Conservation (phyloP, 2,888 invertebrate species). For the Hanleya hanleyi region DNA sequence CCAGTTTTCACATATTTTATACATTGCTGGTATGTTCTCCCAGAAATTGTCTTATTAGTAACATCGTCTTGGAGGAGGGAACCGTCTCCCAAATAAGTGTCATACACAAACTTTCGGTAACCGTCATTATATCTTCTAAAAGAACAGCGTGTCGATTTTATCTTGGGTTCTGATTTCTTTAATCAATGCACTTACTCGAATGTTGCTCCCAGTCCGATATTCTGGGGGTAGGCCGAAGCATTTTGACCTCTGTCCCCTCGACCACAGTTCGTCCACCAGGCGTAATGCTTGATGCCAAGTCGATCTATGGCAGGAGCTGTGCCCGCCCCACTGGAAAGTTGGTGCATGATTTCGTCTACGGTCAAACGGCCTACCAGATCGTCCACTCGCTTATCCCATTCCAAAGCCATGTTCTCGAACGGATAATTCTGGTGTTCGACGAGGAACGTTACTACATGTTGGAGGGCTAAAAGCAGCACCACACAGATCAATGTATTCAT, state of each 20-base stretch:
- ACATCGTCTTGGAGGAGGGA: too few relatives aligned
- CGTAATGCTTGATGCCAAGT: slow-evolving; percentile 11
- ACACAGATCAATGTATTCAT: not conserved
- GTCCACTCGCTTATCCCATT: not conserved
- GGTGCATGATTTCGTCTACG: not conserved
- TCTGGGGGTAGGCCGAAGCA: slow-evolving; percentile 5
- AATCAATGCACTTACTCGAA: slow-evolving; percentile 14
- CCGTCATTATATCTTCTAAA: too few relatives aligned
- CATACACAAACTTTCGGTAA: too few relatives aligned
- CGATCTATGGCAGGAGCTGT: not conserved
- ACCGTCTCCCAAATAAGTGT: too few relatives aligned
- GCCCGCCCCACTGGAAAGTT: slow-evolving; percentile 4
- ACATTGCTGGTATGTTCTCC: too few relatives aligned
- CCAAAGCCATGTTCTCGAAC: not conserved
- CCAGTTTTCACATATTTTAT: too few relatives aligned
- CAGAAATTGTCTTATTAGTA: too few relatives aligned
- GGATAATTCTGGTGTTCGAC: not conserved
- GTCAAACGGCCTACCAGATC: not conserved
- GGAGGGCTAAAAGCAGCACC: not conserved
- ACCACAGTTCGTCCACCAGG: slow-evolving; percentile 14
- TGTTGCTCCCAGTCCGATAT: slow-evolving; percentile 8
- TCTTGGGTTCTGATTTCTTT: too few relatives aligned
- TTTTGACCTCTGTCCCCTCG: slow-evolving; percentile 8
- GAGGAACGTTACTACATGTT: not conserved
- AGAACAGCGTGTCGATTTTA: too few relatives aligned